Base-by-base conservation (phyloP, 2,888 invertebrate species). In the Ennomos quercinarius region DNA sequence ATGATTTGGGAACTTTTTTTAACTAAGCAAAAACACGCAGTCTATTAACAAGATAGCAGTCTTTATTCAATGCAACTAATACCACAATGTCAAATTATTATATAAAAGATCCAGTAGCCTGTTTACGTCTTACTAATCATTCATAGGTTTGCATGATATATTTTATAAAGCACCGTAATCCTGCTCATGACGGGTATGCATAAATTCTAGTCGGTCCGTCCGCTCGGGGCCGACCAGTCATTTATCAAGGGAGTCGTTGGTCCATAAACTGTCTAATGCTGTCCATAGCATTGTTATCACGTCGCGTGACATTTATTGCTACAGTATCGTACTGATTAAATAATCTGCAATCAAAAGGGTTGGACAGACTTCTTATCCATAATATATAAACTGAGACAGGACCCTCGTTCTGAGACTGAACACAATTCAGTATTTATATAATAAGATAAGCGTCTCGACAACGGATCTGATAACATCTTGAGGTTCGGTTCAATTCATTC, bases 281-380 rank as follows among this genome's bases (percentile, higher is more conserved):
- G 84, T 84, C 87, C 81, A 83, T 87, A 80, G 81, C 81, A 84
- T 87, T 88, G 87, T 88, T 88, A 85, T 86, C 84, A 77, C 79
- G 81, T 84, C 77, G 77, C 73, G 70, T 77, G 85, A 88, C 88
- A 87, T 87, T 89, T 87, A 88, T 88, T 86, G 83, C 79, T 70
- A 74, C 78, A 77, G 76, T 80, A 75, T 73, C 65, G 64, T 68
- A 70, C 68, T 78, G 80, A 83, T 83, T 86, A 83, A 85, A 84
- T 84, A 84, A 84, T 81, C 78, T 81, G 76, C 77, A 73, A 65
- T 67, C 67, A 67, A 74, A 67, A 67, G 69, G 66, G 45, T 67
- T 47, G 62, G 66, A 62, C 61, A 63, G 73, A 74, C 74, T 76
- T 72, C 73, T 74, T 70, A 76, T 74, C 68, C 68, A 73, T 75